Base-by-base conservation (phyloP, 2,888 invertebrate species). In the Tetragonula carbonaria region DNA sequence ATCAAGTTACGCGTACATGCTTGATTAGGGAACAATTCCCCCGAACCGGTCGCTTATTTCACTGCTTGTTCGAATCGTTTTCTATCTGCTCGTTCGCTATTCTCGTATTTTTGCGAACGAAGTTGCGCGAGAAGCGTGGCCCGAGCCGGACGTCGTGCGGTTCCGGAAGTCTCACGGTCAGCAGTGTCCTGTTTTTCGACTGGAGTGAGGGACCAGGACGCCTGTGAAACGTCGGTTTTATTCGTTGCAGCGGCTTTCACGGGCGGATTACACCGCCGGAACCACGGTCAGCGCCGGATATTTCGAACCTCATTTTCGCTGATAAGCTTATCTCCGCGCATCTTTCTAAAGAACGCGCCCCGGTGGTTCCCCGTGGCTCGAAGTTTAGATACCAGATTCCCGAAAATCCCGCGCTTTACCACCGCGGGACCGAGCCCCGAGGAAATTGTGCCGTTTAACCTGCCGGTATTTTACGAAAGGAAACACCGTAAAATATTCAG, bases 141-240 rank as follows among this genome's bases (percentile, higher is more conserved):
- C 57, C 38, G 16, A 55, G 28, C 63, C 68, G 79, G 74, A 79
- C 68, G 79, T 75, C 53, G 63, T 51, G 57, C 23, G 23, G 50
- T 38, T 1, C 38, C 65, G 78, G 78, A 78, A 77, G 78, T 78
- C 72, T 67, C 51, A 66, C 59, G 67, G 66, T 72, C 80, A 59
- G 77, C 53, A 28, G 45, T 50, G 66, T 72, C 77, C 66, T 55
- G 59, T 72, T 78, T 33, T 80, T 67, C 53, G 59, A n/a, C 51
- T 23, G 2, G 6, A n/a, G 45, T 45, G 45, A 51, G 65, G 13
- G 1, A 28, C 4, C 11, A 11, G 45, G 8, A 16, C 53, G 53
- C 74, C 28, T 28, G n/a, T n/a, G 80, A 45, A 71, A 78, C 51
- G 66, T 4, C 33, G 68, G 73, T 82, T 82, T 79, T 71, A 82